phyloP scores from a whole-genome alignment of 2,113 vertebrate species.

The Malurus elegans region DNA sequence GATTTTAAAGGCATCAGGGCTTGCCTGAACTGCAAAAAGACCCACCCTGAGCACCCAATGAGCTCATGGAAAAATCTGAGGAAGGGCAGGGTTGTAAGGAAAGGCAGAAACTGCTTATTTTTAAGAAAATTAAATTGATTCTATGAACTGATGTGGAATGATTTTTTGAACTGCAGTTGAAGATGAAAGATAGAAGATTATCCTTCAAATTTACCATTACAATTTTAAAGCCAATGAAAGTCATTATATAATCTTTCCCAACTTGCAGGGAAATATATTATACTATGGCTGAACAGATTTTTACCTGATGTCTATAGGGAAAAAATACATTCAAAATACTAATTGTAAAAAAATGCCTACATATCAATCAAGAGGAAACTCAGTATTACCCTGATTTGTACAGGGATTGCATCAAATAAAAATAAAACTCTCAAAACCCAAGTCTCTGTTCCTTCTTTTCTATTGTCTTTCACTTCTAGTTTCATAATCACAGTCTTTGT shows the following conservation, averaged over 20 bases:
- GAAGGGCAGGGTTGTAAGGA: not conserved
- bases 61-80: not conserved
- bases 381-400: not conserved
- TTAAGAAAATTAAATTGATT: not conserved
- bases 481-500: not conserved
- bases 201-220: not conserved
- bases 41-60: fast-evolving
- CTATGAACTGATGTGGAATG: not conserved
- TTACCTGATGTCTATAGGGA: not conserved
- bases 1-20: not conserved
- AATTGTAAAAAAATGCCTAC: not conserved
- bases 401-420: not conserved
- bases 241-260: not conserved
- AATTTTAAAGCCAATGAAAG: not conserved
- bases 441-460: not conserved
- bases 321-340: not conserved
- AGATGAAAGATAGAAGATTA: not conserved
- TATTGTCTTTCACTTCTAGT: not conserved
- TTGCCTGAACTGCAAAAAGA: not conserved
- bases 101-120: not conserved
- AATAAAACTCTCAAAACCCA: not conserved
- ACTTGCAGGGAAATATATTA: not conserved
- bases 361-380: not conserved
- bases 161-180: not conserved
- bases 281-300: not conserved